These are phyloP conservation scores for Xiphophorus hellerii DNA, from an alignment of 2,113 vertebrate species.

Conservation along the genomic window DNA sequence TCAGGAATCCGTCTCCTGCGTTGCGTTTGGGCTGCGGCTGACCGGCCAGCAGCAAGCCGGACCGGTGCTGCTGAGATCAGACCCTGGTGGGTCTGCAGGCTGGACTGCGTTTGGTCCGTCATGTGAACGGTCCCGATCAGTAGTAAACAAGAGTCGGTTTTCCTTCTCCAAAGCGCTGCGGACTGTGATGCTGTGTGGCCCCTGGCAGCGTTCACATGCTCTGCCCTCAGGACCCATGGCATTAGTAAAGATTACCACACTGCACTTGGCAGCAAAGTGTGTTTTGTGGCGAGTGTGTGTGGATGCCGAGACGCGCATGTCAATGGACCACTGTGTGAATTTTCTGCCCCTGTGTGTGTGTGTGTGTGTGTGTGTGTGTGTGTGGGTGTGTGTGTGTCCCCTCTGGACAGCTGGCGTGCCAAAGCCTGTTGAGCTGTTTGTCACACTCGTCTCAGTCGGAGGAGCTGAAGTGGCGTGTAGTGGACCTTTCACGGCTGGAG, in stretches of 20 bases:
- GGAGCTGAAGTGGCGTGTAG: constrained; percentile 58
- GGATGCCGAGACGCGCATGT: constrained; percentile 21
- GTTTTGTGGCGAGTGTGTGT: constrained; percentile 26
- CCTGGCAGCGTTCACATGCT: constrained; percentile 58
- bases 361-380: not conserved
- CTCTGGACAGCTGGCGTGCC: constrained; percentile 70
- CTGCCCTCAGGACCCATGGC: constrained; percentile 64
- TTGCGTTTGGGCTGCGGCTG: too few species aligned
- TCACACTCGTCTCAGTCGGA: constrained; percentile 72
- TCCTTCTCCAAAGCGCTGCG: constrained; percentile 42
- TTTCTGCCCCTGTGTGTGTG: constrained; percentile 8
- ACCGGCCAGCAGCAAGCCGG: too few species aligned
- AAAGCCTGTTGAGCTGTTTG: constrained; percentile 77
- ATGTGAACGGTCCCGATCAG: too few species aligned
- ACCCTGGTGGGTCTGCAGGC: too few species aligned
- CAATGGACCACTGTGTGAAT: constrained; percentile 27
- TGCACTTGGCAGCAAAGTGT: constrained; percentile 58
- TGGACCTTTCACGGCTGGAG: constrained; percentile 56
- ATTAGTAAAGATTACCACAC: constrained; percentile 62
- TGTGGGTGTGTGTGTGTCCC: constrained; percentile 33
- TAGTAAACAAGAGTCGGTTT: not conserved
- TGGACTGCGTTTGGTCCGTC: too few species aligned
- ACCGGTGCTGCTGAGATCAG: too few species aligned
- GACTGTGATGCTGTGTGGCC: constrained; percentile 69
- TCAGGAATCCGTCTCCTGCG: too few species aligned